Conservation (phyloP, 2,797 vertebrate species). For the Sylvia borin region DNA sequence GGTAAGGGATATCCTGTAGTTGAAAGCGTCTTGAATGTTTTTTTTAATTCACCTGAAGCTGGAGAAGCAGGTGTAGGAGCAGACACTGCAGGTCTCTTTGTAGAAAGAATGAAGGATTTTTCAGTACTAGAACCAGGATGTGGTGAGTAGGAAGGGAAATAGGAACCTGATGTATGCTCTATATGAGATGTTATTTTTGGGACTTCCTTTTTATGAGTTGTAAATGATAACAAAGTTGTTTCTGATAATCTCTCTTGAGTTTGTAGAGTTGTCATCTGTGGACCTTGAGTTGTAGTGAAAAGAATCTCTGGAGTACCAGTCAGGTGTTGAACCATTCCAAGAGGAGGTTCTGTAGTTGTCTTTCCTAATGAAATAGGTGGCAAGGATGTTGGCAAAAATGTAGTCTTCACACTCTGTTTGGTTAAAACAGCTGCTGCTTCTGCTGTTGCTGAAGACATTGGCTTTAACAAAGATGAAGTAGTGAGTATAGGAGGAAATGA, state of each 20-base stretch:
- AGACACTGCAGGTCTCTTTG: neutral
- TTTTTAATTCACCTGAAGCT: conserved; percentile 36
- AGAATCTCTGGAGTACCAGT: neutral
- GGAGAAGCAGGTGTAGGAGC: neutral
- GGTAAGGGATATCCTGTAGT: conserved; percentile 10
- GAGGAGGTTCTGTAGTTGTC: neutral
- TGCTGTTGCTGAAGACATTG: conserved; percentile 36
- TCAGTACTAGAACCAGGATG: neutral
- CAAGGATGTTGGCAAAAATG: neutral
- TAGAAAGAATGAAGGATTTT: neutral
- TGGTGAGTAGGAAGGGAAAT: neutral
- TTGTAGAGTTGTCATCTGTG: neutral
- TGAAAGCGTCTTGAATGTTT: conserved; percentile 41
- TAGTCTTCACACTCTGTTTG: conserved; percentile 22
- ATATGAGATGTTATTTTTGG: neutral
- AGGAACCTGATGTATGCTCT: neutral
- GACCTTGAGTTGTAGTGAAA: neutral
- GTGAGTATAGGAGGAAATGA: conserved; percentile 32
- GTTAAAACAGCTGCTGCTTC: conserved; percentile 8
- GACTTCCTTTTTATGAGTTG: neutral
- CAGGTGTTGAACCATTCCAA: neutral
- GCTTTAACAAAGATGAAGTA: conserved; percentile 50
- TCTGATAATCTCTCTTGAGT: neutral
- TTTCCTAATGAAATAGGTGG: neutral
- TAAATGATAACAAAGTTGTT: neutral